Conservation (phyloP, 37 sponge, comb jelly and placozoan species). For the Tethya wilhelma region DNA sequence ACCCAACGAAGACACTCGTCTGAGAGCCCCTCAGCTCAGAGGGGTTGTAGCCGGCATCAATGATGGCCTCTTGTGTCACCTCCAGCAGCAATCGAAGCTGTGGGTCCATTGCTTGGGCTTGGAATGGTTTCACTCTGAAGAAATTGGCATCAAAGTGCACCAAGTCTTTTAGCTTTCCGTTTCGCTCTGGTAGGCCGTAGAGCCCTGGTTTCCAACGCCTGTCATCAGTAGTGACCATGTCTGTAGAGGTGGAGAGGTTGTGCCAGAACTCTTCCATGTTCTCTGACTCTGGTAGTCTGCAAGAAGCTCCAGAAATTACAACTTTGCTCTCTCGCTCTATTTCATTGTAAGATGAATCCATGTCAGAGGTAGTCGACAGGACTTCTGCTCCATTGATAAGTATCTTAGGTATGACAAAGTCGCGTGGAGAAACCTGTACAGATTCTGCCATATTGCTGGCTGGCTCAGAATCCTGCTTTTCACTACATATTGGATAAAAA, state of each 20-base stretch:
- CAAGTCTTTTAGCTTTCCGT: constrained; percentile 22
- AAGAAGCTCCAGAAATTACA: constrained; percentile 13
- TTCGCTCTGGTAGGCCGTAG: constrained; percentile 32
- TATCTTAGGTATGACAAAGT: too few species aligned
- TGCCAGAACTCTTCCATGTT: constrained; percentile 67
- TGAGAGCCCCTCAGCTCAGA: constrained; percentile 29
- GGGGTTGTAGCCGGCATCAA: constrained; percentile 53
- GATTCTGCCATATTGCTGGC: too few species aligned
- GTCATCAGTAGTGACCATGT: constrained; percentile 47
- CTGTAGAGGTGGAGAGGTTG: constrained; percentile 21
- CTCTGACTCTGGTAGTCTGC: constrained; percentile 46
- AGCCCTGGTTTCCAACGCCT: constrained; percentile 48
- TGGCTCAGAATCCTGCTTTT: too few species aligned
- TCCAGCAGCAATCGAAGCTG: constrained; percentile 65
- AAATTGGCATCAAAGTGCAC: constrained; percentile 49
- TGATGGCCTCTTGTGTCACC: constrained; percentile 57
- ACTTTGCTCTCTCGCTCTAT: too few species aligned
- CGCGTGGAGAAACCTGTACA: too few species aligned
- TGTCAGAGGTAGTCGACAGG: too few species aligned
- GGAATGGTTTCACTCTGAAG: constrained; percentile 45
- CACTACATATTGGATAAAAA: too few species aligned
- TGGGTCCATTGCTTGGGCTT: constrained; percentile 62
- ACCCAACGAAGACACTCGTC: constrained; percentile 48
- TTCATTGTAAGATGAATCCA: too few species aligned
- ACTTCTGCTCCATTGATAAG: too few species aligned